These are phyloP conservation scores for Callipepla squamata DNA, from an alignment of 2,113 vertebrate genomes.

Conservation along the genomic window DNA sequence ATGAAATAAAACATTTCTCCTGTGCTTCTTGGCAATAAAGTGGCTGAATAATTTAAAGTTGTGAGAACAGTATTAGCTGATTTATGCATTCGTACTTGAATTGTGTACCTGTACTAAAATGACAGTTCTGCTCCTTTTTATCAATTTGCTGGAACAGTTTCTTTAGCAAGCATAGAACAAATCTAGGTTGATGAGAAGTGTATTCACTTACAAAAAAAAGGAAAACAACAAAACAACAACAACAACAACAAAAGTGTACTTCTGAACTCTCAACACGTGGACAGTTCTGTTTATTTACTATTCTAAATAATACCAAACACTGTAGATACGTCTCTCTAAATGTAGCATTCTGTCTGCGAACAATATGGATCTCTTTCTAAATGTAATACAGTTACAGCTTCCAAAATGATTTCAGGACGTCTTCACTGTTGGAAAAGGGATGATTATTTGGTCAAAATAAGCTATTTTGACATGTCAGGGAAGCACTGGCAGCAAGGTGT, in stretches of 20 bases:
- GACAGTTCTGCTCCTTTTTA: not conserved
- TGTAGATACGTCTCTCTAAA: not conserved
- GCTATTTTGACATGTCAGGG: rapidly evolving
- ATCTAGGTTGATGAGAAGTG: not conserved
- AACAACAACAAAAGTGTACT: not conserved
- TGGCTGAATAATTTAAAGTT: not conserved
- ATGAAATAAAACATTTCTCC: not conserved
- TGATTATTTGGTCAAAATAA: not conserved
- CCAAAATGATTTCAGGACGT: not conserved
- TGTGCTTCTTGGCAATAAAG: not conserved
- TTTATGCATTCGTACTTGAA: not conserved
- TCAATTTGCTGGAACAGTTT: not conserved
- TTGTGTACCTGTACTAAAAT: not conserved
- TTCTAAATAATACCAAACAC: not conserved
- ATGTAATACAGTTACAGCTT: not conserved
- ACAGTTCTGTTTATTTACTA: not conserved
- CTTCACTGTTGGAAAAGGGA: not conserved
- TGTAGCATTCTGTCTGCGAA: not conserved
- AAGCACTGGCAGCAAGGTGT: not conserved
- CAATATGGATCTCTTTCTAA: not conserved
- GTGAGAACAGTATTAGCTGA: not conserved
- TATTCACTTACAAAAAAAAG: not conserved
- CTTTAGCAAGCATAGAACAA: not conserved
- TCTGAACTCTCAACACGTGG: not conserved
- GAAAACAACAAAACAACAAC: not conserved